Evolutionary conservation across 2,888 invertebrate genomes (phyloP).

Genomic region (Cataglyphis rosenhaueri): DNA sequence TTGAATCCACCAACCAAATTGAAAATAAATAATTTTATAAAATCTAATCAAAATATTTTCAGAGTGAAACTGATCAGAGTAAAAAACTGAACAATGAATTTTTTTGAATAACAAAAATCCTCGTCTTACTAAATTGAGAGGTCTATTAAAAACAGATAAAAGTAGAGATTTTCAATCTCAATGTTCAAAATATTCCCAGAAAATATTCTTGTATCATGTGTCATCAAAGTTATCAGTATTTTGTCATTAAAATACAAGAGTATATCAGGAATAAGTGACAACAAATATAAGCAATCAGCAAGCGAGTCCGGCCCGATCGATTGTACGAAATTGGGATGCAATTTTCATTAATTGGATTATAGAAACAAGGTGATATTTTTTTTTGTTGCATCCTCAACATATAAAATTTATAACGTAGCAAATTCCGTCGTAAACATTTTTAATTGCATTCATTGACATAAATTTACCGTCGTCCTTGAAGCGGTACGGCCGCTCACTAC

Average conservation of each 20-base stretch:
- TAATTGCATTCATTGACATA: not conserved
- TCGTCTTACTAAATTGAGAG: not conserved
- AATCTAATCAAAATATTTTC: not conserved
- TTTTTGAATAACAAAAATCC: not conserved
- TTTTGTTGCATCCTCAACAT: conserved; percentile 15
- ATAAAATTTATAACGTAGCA: conserved; percentile 15
- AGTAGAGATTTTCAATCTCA: not conserved
- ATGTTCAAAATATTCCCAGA: not conserved
- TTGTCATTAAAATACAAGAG: conserved; percentile 2
- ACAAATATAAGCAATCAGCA: conserved; percentile 11
- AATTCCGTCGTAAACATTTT: not conserved
- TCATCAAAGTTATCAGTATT: not conserved
- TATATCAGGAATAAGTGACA: conserved; percentile 18
- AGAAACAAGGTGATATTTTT: conserved; percentile 3
- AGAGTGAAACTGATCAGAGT: not conserved
- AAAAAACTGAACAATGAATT: too few species aligned
- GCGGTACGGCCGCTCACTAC: conserved; percentile 30
- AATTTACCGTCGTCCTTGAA: conserved; percentile 5
- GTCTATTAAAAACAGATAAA: not conserved
- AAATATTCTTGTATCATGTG: not conserved
- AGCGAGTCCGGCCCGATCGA: not conserved
- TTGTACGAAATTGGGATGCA: not conserved
- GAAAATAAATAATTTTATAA: not conserved
- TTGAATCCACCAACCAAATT: not conserved
- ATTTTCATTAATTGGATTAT: conserved; percentile 30